These are phyloP conservation scores for Hemichromis elongatus DNA, from an alignment of 2,113 vertebrate species.

Conservation along the genomic window DNA sequence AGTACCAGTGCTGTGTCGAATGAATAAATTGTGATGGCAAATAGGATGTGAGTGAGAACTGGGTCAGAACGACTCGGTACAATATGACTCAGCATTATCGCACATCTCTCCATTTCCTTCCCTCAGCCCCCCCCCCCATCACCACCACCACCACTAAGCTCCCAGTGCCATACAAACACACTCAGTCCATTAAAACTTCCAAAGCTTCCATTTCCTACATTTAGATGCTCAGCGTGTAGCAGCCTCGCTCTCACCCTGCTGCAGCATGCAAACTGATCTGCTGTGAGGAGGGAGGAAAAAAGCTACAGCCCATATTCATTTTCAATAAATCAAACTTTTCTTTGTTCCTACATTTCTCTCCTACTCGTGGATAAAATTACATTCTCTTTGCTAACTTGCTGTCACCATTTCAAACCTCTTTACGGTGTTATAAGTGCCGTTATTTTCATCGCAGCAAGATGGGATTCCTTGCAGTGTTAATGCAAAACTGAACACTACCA, in stretches of 20 bases:
- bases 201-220: constrained; percentile 22
- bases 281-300: not conserved
- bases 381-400: not conserved
- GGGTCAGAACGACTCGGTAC: constrained; percentile 47
- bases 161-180: constrained; percentile 13
- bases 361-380: not conserved
- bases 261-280: not conserved
- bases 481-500: not conserved
- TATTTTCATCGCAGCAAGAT: not conserved
- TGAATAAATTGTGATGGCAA: constrained; percentile 46
- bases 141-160: not conserved
- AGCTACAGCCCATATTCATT: not conserved
- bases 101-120: not conserved
- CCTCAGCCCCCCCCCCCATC: not conserved
- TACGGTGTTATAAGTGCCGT: not conserved
- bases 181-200: constrained; percentile 43
- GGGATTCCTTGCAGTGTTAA: not conserved
- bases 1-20: constrained; percentile 19
- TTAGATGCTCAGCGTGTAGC: constrained; percentile 8
- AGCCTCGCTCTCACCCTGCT: not conserved
- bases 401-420: not conserved
- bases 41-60: constrained; percentile 50
- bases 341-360: not conserved
- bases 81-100: constrained; percentile 49
- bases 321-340: not conserved